phyloP scores from a whole-genome alignment of 2,797 vertebrate genomes.

The Austrolebias charrua region DNA sequence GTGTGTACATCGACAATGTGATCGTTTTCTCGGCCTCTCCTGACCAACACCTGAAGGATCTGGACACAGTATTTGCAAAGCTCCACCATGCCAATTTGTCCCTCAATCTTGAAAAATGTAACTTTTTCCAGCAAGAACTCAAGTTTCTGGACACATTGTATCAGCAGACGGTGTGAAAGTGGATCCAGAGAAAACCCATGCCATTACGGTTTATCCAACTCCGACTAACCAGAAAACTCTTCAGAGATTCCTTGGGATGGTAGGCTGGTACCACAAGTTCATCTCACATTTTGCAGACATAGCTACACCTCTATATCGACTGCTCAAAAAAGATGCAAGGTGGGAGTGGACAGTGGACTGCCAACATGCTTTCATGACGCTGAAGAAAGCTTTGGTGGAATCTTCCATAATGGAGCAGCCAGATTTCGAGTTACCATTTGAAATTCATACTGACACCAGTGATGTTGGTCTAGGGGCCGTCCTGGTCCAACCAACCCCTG shows the following conservation, averaged over 20 bases:
- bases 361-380: not conserved
- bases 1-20: not conserved
- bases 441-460: not conserved
- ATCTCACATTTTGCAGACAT: not conserved
- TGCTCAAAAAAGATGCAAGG: not conserved
- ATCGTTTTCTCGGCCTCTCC: too few relatives aligned
- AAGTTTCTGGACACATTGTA: not conserved
- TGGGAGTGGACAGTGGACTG: constrained; percentile 1
- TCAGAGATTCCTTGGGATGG: not conserved
- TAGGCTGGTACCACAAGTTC: not conserved
- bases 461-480: not conserved
- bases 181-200: not conserved
- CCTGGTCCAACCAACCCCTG: too few relatives aligned
- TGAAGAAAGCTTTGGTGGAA: not conserved
- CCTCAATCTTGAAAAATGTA: not conserved
- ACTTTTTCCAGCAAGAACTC: too few relatives aligned
- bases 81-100: not conserved
- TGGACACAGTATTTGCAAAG: not conserved
- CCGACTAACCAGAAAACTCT: constrained; percentile 1
- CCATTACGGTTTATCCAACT: not conserved
- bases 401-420: not conserved
- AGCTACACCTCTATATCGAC: not conserved
- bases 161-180: not conserved
- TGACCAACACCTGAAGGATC: too few relatives aligned
- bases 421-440: not conserved